A percentile compares a stretch with the other conserved stretches of the same genome.
Evolutionary conservation across 2,113 vertebrate genomes (phyloP).

Genomic region (Paramormyrops kingsleyae): DNA sequence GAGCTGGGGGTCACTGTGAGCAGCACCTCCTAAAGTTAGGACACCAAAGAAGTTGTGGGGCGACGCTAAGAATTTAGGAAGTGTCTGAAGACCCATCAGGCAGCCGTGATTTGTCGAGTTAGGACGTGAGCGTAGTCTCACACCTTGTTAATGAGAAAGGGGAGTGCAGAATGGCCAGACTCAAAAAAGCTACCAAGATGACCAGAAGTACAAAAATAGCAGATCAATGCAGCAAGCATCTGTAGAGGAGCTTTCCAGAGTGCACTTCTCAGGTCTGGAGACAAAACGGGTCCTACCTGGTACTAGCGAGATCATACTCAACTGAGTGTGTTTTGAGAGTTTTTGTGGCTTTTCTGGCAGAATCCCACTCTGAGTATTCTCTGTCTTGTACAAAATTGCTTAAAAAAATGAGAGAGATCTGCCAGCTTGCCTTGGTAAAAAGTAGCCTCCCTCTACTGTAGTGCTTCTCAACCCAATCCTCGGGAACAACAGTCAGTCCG

Average conservation of each 20-base stretch:
- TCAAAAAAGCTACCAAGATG: not conserved
- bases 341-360: not conserved
- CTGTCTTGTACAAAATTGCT: not conserved
- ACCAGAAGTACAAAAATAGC: not conserved
- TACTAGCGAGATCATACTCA: not conserved
- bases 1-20: not conserved
- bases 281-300: not conserved
- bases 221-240: not conserved
- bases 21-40: not conserved
- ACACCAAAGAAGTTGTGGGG: not conserved
- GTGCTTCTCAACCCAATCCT: not conserved
- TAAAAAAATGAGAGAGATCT: not conserved
- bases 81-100: not conserved
- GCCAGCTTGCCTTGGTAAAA: not conserved
- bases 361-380: not conserved
- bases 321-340: not conserved
- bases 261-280: not conserved
- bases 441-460: not conserved
- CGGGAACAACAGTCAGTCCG: not conserved
- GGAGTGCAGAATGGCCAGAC: not conserved
- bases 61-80: not conserved
- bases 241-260: not conserved
- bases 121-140: not conserved
- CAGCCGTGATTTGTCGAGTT: not conserved
- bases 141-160: not conserved